A percentile compares a stretch with the other conserved stretches of the same genome.
Evolutionary conservation across 2,888 invertebrate genomes (phyloP).

Genomic region (Cosmopolites sordidus): DNA sequence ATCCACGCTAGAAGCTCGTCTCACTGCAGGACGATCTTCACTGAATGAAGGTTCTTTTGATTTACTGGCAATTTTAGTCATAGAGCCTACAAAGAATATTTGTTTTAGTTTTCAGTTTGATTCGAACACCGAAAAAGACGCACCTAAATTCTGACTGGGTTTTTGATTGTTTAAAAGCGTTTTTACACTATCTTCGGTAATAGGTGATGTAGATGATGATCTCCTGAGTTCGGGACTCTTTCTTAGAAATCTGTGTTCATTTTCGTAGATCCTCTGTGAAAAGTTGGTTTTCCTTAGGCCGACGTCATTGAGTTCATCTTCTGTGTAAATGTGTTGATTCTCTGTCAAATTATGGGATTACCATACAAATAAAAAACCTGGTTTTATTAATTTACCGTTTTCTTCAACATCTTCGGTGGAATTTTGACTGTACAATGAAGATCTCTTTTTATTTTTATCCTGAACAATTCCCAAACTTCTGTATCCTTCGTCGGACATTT

Average conservation of each 20-base stretch:
- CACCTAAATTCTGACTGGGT: slow-evolving; percentile 23
- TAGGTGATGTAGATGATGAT: slow-evolving; percentile 21
- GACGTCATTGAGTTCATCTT: slow-evolving; percentile 64
- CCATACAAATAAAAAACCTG: not conserved
- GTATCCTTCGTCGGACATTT: slow-evolving; percentile 82
- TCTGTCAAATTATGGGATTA: slow-evolving; percentile 45
- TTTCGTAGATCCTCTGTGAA: slow-evolving; percentile 59
- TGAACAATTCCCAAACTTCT: slow-evolving; percentile 71
- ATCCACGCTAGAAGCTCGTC: slow-evolving; percentile 30
- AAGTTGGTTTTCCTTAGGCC: slow-evolving; percentile 69
- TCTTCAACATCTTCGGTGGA: slow-evolving; percentile 70
- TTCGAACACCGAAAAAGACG: too few relatives aligned
- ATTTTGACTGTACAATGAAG: slow-evolving; percentile 67
- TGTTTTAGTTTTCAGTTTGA: not conserved
- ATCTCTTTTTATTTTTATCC: slow-evolving; percentile 53
- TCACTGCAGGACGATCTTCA: slow-evolving; percentile 47
- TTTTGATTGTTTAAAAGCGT: slow-evolving; percentile 14
- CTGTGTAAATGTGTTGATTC: slow-evolving; percentile 59
- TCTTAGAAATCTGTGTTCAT: slow-evolving; percentile 32
- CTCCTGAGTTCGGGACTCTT: slow-evolving; percentile 29
- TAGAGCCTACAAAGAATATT: not conserved
- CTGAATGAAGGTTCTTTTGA: slow-evolving; percentile 21
- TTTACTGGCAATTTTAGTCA: not conserved
- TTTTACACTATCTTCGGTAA: slow-evolving; percentile 19
- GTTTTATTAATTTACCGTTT: slow-evolving; percentile 54